These are phyloP conservation scores for Panulirus ornatus DNA, from an alignment of 1,140 invertebrate species.

Conservation along the genomic window DNA sequence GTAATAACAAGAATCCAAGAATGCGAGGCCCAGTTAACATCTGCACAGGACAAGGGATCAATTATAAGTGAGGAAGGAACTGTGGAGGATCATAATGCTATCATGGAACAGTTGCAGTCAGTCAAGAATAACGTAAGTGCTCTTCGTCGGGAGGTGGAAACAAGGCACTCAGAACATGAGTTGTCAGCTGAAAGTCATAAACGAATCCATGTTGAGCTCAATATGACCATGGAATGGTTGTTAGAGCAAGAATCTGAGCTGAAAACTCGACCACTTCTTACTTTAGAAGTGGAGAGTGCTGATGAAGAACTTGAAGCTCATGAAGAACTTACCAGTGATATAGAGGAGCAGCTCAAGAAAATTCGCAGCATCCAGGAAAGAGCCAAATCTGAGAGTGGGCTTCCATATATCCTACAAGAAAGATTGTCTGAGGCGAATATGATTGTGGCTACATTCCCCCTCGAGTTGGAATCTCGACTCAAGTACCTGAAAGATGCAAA, in stretches of 20 bases:
- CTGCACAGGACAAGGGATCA: constrained; percentile 93
- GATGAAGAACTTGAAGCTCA: constrained; percentile 90
- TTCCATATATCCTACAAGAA: constrained; percentile 74
- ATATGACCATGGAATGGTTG: constrained; percentile 89
- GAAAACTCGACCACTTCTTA: constrained; percentile 89
- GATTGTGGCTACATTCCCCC: constrained; percentile 71
- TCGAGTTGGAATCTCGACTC: constrained; percentile 72
- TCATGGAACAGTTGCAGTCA: constrained; percentile 91
- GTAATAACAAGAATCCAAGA: constrained; percentile 83
- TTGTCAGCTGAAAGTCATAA: constrained; percentile 91
- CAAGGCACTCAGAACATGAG: constrained; percentile 91
- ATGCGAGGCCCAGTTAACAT: constrained; percentile 90
- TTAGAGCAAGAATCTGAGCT: constrained; percentile 90
- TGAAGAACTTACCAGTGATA: constrained; percentile 77
- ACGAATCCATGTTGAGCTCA: constrained; percentile 85
- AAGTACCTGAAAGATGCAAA: constrained; percentile 89
- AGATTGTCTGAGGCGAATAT: constrained; percentile 74
- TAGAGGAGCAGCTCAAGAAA: constrained; percentile 73
- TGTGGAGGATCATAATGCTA: constrained; percentile 89
- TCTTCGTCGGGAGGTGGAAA: constrained; percentile 89
- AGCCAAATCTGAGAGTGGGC: constrained; percentile 70
- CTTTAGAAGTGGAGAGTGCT: constrained; percentile 82
- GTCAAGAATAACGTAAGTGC: constrained; percentile 90
- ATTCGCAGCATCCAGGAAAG: constrained; percentile 63
- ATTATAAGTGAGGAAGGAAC: constrained; percentile 93